A percentile compares a stretch with the other conserved stretches of the same genome.
Evolutionary conservation across 2,888 invertebrate genomes (phyloP).

Genomic region (Hydropsyche betteni): DNA sequence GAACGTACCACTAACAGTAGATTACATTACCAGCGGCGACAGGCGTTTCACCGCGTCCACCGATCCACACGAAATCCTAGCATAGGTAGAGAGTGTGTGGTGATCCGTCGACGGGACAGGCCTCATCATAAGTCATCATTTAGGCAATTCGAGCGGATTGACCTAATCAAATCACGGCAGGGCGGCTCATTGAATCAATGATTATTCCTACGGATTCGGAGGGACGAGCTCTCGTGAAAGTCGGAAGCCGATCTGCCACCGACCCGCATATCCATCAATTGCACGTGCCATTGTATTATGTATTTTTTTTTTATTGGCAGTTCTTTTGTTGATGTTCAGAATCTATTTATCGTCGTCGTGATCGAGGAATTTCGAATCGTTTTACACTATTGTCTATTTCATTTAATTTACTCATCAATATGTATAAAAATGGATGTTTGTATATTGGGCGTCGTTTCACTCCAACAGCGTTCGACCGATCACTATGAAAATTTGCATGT

Average conservation of each 20-base stretch:
- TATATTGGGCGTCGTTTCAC: too few relatives aligned
- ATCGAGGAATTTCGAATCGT: background rate
- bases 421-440: too few relatives aligned
- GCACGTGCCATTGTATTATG: background rate
- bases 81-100: too few relatives aligned
- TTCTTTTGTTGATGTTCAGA: background rate
- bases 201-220: constrained; percentile 25
- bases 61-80: too few relatives aligned
- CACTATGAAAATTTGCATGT: too few relatives aligned
- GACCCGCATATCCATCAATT: constrained; percentile 20
- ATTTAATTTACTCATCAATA: too few relatives aligned
- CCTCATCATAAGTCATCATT: constrained; percentile 40
- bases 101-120: constrained; percentile 30
- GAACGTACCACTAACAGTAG: too few relatives aligned
- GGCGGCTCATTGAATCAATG: constrained; percentile 37
- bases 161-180: constrained; percentile 40
- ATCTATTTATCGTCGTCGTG: background rate
- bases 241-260: constrained; percentile 6
- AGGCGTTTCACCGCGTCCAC: too few relatives aligned
- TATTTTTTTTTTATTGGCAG: background rate
- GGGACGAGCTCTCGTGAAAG: background rate
- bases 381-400: too few relatives aligned
- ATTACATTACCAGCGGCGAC: too few relatives aligned
- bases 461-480: too few relatives aligned
- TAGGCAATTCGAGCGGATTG: constrained; percentile 38